Base-by-base conservation (phyloP, 1,140 invertebrate species). In the Drosophila fuyamai region DNA sequence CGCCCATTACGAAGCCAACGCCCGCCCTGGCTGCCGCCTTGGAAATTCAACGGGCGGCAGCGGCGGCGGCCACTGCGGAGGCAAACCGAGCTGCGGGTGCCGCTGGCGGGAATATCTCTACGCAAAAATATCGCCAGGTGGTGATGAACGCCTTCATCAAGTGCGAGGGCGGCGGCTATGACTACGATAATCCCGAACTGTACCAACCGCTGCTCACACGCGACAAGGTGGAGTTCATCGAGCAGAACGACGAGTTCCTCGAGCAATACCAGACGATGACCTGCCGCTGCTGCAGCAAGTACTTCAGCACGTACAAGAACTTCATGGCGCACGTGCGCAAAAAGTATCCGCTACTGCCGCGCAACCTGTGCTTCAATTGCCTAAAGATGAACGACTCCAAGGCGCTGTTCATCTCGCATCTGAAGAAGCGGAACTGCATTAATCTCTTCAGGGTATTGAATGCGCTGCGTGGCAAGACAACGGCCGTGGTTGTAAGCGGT, bases 281-380 rank as follows among this genome's bases (percentile, higher is more conserved):
- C 5, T 92, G 92, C 44, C 91, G 84, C 40, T 92, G 92, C 48
- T 92, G 92, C 62, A 83, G 75, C 61, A 91, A 91, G 50, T 80
- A 71, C 51, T 92, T 91, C 40, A 82, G 74, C 47, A 92, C 90
- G 7, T 92, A 92, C 50, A 92, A 92, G 70, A 91, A 91, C 58
- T 92, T 92, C 46, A 92, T 92, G 92, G 92, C 91, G n/a, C 92
- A 92, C 50, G 92, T 92, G 58, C 84, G 92, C 43, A 92, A 92
- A 47, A 92, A 92, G 76, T 92, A 92, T 72, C 79, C 83, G 10
- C 55, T 75, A 44, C 53, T 92, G 70, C 88, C 92, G 44, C 78
- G 92, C 43, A 92, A 92, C 43, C 58, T 92, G 0, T 92, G 92
- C 71, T 92, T 92, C 57, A 92, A 92, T 46, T 92, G 92, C 63